Evolutionary conservation across 2,888 invertebrate genomes (phyloP).

Genomic region (Nymphalis c-album): DNA sequence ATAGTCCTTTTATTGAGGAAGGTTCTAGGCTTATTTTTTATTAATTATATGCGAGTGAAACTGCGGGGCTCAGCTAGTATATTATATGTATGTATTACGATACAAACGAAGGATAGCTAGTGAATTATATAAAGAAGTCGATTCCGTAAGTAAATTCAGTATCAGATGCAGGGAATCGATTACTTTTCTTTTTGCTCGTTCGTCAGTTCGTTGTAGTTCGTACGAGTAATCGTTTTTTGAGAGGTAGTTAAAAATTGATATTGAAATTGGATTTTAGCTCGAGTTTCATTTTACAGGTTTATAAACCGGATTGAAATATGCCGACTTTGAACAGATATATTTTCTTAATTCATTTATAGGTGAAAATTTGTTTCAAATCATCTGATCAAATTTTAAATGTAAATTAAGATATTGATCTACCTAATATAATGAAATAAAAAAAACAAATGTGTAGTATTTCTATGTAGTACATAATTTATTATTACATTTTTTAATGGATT

Average conservation of each 20-base stretch:
- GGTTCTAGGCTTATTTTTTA: too few relatives aligned
- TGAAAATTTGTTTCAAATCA: neutral
- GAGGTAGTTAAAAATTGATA: slow-evolving; percentile 29
- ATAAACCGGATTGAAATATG: neutral
- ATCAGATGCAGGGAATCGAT: slow-evolving; percentile 30
- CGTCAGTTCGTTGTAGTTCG: slow-evolving; percentile 15
- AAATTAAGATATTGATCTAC: too few relatives aligned
- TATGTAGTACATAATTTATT: too few relatives aligned
- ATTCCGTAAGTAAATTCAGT: slow-evolving; percentile 26
- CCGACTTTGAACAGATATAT: neutral
- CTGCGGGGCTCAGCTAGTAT: too few relatives aligned
- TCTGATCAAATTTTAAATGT: too few relatives aligned
- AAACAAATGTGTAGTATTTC: too few relatives aligned
- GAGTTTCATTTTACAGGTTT: slow-evolving; percentile 15
- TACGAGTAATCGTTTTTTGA: slow-evolving; percentile 28
- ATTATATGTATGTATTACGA: too few relatives aligned
- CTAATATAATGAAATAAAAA: too few relatives aligned
- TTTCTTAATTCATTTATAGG: neutral
- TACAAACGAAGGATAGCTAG: too few relatives aligned
- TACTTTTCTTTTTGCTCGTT: slow-evolving; percentile 22
- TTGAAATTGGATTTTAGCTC: slow-evolving; percentile 31
- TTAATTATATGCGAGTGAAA: too few relatives aligned
- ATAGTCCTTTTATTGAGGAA: too few relatives aligned
- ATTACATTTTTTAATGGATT: too few relatives aligned
- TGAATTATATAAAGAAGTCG: slow-evolving; percentile 26